Evolutionary conservation across 2,113 vertebrate genomes (phyloP).

Genomic region (Rhabdomys dilectus): DNA sequence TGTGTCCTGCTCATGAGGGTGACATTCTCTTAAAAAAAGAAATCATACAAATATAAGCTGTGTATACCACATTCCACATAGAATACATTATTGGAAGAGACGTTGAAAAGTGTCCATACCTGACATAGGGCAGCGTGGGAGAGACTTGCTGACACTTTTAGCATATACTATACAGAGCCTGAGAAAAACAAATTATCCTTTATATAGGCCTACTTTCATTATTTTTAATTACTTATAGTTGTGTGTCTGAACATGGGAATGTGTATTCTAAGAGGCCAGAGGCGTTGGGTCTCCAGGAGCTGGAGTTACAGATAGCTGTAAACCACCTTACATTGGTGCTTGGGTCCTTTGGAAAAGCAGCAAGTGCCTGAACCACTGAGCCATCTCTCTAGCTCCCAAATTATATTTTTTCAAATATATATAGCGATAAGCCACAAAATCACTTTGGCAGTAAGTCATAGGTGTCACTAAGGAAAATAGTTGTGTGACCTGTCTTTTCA

Average conservation of each 20-base stretch:
- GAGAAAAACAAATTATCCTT: not conserved
- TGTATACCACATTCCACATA: too few relatives aligned
- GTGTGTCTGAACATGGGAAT: not conserved
- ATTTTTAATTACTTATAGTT: not conserved
- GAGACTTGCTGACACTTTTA: not conserved
- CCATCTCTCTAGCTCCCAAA: not conserved
- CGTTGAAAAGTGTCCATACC: not conserved
- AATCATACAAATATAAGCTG: not conserved
- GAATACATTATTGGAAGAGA: not conserved
- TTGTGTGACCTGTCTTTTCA: not conserved
- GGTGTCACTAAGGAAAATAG: not conserved
- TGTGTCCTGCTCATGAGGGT: not conserved
- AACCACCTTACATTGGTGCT: not conserved
- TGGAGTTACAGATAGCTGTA: not conserved
- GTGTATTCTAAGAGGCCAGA: not conserved
- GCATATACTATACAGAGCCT: not conserved
- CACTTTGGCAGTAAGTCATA: not conserved
- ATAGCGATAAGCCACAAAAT: not conserved
- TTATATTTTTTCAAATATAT: not conserved
- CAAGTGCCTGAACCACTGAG: not conserved
- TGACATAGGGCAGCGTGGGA: not conserved
- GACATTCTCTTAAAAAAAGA: not conserved
- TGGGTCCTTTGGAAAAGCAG: not conserved
- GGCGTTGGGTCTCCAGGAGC: not conserved
- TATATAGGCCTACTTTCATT: not conserved